Evolutionary conservation across 2,797 vertebrate species (phyloP).

Genomic region (Darevskia nairensis): DNA sequence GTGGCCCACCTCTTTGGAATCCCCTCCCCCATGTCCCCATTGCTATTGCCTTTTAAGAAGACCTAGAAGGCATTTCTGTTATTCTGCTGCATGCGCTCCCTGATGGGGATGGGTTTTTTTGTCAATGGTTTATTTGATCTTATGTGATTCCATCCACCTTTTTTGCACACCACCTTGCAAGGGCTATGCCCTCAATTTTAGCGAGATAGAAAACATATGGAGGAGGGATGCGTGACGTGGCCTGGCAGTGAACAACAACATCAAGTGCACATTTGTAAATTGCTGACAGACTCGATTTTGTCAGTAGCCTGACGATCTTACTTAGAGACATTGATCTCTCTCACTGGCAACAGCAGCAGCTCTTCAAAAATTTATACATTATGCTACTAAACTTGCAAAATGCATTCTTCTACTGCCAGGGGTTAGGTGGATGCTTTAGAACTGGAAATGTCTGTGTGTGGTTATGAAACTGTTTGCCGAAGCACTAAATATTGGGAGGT

Average conservation of each 20-base stretch:
- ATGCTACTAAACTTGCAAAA: neutral
- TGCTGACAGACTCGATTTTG: slow-evolving; percentile 26
- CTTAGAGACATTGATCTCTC: slow-evolving; percentile 48
- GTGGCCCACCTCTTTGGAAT: too few species aligned
- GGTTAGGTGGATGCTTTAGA: neutral
- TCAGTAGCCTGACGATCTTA: neutral
- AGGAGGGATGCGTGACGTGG: neutral
- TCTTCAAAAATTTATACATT: slow-evolving; percentile 31
- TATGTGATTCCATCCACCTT: neutral
- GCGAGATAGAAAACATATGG: neutral
- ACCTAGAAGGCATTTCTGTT: too few species aligned
- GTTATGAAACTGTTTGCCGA: accelerated
- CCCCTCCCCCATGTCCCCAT: too few species aligned
- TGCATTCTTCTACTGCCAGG: neutral
- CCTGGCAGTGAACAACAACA: neutral
- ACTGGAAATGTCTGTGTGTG: neutral
- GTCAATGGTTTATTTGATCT: neutral
- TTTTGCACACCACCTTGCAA: neutral
- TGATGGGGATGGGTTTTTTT: too few species aligned
- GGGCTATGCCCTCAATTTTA: neutral
- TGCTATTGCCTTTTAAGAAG: too few species aligned
- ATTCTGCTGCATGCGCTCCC: too few species aligned
- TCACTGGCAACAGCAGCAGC: neutral
- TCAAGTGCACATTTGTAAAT: neutral
- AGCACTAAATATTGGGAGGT: neutral